Conservation (phyloP, 53 echinoderm and acorn worm genomes). For the Stichopus horrens region DNA sequence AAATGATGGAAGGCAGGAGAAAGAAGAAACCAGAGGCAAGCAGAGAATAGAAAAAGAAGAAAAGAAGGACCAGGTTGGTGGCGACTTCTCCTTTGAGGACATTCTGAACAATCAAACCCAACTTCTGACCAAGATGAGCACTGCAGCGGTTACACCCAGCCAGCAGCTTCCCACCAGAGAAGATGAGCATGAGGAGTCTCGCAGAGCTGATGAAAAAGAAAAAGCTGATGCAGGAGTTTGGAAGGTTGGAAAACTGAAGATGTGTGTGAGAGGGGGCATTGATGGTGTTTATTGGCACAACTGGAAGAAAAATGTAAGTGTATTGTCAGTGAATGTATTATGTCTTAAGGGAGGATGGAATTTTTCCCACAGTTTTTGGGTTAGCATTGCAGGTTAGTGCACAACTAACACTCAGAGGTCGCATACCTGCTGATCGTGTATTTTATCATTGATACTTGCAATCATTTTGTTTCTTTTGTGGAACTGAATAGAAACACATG, state of each 20-base stretch:
- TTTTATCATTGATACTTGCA: no score
- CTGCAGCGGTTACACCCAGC: background rate
- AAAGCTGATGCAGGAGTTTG: constrained; percentile 14
- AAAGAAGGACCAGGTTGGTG: background rate
- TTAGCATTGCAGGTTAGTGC: no score
- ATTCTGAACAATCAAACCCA: constrained; percentile 9
- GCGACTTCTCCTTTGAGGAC: background rate
- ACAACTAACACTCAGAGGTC: no score
- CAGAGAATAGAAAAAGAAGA: background rate
- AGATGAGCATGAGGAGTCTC: background rate
- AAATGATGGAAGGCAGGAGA: background rate
- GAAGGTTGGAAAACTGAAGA: constrained; percentile 31
- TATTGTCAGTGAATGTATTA: background rate
- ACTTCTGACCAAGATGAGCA: background rate
- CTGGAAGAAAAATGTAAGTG: constrained; percentile 9
- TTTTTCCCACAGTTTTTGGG: no score
- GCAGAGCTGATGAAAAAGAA: background rate
- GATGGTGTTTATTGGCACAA: constrained; percentile 34
- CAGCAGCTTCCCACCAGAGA: background rate
- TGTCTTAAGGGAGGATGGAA: no score
- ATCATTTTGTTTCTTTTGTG: no score
- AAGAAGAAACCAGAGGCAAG: background rate
- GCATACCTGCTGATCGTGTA: no score
- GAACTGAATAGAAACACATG: no score
- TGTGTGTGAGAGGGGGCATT: constrained; percentile 6